Evolutionary conservation across 2,888 invertebrate genomes (phyloP).

Genomic region (Agrilus mali): DNA sequence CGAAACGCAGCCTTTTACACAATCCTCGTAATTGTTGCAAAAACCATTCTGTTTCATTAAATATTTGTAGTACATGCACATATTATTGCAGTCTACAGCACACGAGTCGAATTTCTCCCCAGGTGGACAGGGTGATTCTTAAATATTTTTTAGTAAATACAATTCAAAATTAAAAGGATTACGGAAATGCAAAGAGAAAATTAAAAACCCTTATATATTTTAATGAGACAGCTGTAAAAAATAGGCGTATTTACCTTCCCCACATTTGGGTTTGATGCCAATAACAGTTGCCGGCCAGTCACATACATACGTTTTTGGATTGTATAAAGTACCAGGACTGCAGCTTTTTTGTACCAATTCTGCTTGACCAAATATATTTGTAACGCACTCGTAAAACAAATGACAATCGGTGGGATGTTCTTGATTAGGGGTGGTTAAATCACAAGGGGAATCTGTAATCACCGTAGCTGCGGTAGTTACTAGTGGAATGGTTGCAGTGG

Average conservation of each 20-base stretch:
- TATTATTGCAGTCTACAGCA: conserved; percentile 55
- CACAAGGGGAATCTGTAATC: conserved; percentile 22
- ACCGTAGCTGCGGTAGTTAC: not conserved
- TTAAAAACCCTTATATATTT: no score
- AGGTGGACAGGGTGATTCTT: conserved; percentile 20
- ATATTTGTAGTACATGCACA: conserved; percentile 54
- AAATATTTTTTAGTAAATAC: conserved; percentile 4
- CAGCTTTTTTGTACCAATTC: conserved; percentile 50
- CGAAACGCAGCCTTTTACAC: conserved; percentile 27
- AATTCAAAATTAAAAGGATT: not conserved
- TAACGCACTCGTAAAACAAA: conserved; percentile 56
- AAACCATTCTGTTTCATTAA: conserved; percentile 29
- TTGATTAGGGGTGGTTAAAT: conserved; percentile 40
- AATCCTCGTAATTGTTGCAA: conserved; percentile 35
- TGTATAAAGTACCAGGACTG: conserved; percentile 50
- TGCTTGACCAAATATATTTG: conserved; percentile 24
- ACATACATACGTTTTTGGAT: conserved; percentile 44
- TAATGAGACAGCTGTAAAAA: no score
- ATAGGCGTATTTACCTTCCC: conserved; percentile 5
- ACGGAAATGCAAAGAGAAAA: no score
- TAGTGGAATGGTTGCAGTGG: not conserved
- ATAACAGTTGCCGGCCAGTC: conserved; percentile 39
- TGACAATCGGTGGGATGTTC: conserved; percentile 53
- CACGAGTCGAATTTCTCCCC: conserved; percentile 53
- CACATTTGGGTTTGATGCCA: conserved; percentile 48